Base-by-base conservation (phyloP, 35 echinoderm and acorn worm genomes). In the Ophioderma brevispina region DNA sequence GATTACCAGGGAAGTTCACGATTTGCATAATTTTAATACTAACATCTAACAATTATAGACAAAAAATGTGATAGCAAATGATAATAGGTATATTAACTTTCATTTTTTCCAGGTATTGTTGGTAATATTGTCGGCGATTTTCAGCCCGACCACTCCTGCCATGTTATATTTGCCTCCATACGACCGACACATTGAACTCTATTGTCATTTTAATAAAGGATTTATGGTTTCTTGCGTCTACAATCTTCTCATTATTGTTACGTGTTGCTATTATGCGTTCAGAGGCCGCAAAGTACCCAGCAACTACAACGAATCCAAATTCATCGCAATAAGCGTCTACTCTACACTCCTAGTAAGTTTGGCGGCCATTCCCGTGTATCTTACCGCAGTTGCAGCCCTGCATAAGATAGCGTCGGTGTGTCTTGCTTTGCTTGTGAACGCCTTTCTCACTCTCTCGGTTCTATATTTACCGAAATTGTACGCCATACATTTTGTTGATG, bases 271-370 rank as follows among this genome's bases (percentile, higher is more conserved):
- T 21, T 52, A 52, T 52, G 46, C 46, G 8, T 52, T 52, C 46
- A 52, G 21, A 21, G 46, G 8, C 8, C 46, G 46, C 30, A 8
- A 78, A n/a, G n/a, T n/a, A n/a, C n/a, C n/a, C n/a, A n/a, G n/a
- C n/a, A n/a, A n/a, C n/a, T n/a, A n/a, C n/a, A n/a, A n/a, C n/a
- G n/a, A n/a, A n/a, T n/a, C n/a, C n/a, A n/a, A n/a, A n/a, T n/a
- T n/a, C n/a, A n/a, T 78, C 76, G 76, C 76, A 28, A 30, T 78
- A 13, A 78, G n/a, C 76, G 28, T 78, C n/a, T 78, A 78, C 76
- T 78, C 76, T 8, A 78, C 76, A 35, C 28, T 78, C n/a, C n/a
- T 78, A 8, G n/a, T 78, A 8, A 35, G 8, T 28, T 13, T 78
- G 28, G 76, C 76, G 28, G 76, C 76, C 10, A 28, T 78, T 6